Evolutionary conservation across 2,113 vertebrate species (phyloP), one percentile per base, ranked within the genome.

Genomic region (Steatornis caripensis): DNA sequence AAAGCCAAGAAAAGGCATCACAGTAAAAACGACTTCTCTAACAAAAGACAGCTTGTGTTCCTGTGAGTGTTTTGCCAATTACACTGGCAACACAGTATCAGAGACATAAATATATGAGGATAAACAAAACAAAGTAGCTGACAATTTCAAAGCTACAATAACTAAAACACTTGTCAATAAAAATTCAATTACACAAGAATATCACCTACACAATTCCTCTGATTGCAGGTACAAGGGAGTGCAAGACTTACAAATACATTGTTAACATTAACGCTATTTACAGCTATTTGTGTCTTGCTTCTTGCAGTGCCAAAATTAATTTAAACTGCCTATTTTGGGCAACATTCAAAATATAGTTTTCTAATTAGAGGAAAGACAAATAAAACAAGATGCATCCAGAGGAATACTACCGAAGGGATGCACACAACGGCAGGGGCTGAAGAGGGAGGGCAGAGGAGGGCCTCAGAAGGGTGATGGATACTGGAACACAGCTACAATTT

Each of bases 401-500:
- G 45, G n/a, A 64, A 45, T 2, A 62, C 12, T 0, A 61, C 45
- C 2, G 4, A 76, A 76, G 55, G 37, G 74, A 79, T 5, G 34
- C 49, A 12, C 41, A 34, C 15, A 37, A 11, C 2, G 1, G 80
- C 71, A 72, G 71, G 41, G 68, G 62, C 32, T 29, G 71, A 34
- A 41, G 37, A 65, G 58, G 79, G 85, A 71, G 71, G 70, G 48
- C 13, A n/a, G 53, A 70, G 70, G 39, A 85, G 39, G 61, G 89
- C 71, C 89, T 90, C 17, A 0, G 29, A 81, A 94, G 86, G 84
- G 79, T 96, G 94, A 97, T 97, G 93, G 93, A 97, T 96, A 95
- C 90, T 94, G 74, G 79, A 94, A 97, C 95, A 97, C 90, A 92
- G 95, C 93, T 93, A 95, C 95, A 92, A 96, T 94, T 91, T 97